Evolutionary conservation across 2,888 invertebrate genomes (phyloP).

Genomic region (Apamea epomidion): DNA sequence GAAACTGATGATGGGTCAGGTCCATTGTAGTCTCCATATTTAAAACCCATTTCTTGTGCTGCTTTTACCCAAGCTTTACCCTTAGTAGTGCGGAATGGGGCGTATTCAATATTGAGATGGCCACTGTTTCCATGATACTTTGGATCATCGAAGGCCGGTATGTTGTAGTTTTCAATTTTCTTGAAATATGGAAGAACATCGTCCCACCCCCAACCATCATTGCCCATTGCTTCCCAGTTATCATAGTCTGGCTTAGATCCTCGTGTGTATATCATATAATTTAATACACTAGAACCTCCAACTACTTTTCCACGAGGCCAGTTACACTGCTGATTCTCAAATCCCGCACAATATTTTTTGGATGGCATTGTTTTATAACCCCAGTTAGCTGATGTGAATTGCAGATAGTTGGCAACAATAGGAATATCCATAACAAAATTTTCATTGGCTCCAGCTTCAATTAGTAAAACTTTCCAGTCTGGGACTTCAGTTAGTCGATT

Average conservation of each 20-base stretch:
- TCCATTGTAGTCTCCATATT: constrained; percentile 91
- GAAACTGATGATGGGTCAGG: constrained; percentile 91
- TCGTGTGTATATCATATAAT: constrained; percentile 95
- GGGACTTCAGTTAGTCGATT: constrained; percentile 93
- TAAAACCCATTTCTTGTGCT: constrained; percentile 91
- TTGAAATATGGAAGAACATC: constrained; percentile 94
- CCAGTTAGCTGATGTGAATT: constrained; percentile 94
- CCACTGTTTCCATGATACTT: constrained; percentile 90
- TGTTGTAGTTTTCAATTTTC: constrained; percentile 93
- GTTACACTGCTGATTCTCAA: constrained; percentile 93
- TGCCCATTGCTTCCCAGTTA: constrained; percentile 93
- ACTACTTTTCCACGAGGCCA: constrained; percentile 96
- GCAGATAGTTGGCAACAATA: constrained; percentile 93
- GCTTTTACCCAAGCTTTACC: constrained; percentile 91
- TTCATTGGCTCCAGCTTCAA: constrained; percentile 94
- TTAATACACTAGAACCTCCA: constrained; percentile 95
- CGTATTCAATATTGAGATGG: constrained; percentile 89
- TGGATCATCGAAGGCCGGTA: constrained; percentile 88
- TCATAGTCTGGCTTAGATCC: constrained; percentile 94
- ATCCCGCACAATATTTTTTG: constrained; percentile 93
- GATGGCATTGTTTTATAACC: constrained; percentile 95
- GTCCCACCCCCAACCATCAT: constrained; percentile 93
- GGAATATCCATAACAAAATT: constrained; percentile 94
- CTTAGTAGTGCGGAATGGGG: constrained; percentile 88
- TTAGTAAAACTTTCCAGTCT: constrained; percentile 92